phyloP scores from a whole-genome alignment of 64 coral and sea anemone genomes.

The Actinia equina region DNA sequence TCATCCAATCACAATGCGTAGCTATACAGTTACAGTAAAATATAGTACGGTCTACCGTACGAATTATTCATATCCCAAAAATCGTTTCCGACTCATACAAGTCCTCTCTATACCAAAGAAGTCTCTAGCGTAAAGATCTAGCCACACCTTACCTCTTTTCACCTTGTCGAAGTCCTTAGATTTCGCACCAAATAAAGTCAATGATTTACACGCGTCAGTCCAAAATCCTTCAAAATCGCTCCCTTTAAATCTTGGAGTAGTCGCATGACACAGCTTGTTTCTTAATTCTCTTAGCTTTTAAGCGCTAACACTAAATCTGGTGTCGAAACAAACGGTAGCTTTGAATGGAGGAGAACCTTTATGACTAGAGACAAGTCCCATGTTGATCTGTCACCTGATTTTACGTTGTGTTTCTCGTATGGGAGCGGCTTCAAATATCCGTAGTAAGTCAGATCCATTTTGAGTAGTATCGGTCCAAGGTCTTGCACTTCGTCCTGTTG shows the following conservation, averaged over 20 bases:
- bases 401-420: neutral
- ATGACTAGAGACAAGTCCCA: neutral
- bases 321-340: neutral
- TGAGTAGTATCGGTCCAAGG: neutral
- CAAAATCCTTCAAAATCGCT: neutral
- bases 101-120: no score
- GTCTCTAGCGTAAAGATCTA: no score
- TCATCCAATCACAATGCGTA: no score
- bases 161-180: constrained; percentile 3
- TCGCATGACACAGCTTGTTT: neutral
- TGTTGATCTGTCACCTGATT: neutral
- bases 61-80: no score
- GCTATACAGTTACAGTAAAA: no score
- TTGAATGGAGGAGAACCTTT: neutral
- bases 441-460: no score
- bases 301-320: neutral
- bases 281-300: neutral
- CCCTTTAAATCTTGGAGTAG: neutral
- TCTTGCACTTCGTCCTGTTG: neutral
- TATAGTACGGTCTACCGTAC: no score
- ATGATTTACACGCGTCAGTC: neutral
- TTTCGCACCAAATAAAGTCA: neutral
- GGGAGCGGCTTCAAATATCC: neutral
- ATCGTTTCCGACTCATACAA: no score
- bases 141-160: neutral